phyloP scores from a whole-genome alignment of 2,888 invertebrate species.

The Chrysina gloriosa region DNA sequence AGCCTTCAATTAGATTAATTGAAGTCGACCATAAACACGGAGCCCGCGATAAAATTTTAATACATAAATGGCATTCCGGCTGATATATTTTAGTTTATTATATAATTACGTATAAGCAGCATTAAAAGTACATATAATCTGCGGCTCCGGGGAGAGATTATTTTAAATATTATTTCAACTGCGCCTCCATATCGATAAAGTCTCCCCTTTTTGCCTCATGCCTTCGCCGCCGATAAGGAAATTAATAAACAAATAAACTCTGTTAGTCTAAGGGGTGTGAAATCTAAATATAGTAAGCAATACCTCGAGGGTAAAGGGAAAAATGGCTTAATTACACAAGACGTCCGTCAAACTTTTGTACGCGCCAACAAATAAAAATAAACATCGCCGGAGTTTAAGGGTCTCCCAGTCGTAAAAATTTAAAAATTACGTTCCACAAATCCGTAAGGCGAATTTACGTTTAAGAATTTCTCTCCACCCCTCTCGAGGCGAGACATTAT shows the following conservation, averaged over 20 bases:
- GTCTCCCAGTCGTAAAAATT: conserved; percentile 56
- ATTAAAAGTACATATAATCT: conserved; percentile 2
- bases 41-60: not conserved
- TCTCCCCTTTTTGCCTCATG: not conserved
- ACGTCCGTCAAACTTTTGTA: conserved; percentile 46
- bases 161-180: not conserved
- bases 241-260: conserved; percentile 40
- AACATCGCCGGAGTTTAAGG: conserved; percentile 55
- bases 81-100: no score
- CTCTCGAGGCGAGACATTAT: conserved; percentile 29
- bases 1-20: conserved; percentile 32
- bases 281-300: conserved; percentile 32
- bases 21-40: conserved; percentile 7
- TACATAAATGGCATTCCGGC: not conserved
- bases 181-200: not conserved
- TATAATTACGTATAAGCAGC: not conserved
- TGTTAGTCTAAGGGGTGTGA: conserved; percentile 38
- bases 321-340: conserved; percentile 39
- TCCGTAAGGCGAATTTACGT: conserved; percentile 36
- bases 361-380: conserved; percentile 54
- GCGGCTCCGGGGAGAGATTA: not conserved
- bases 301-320: conserved; percentile 16
- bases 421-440: conserved; percentile 54
- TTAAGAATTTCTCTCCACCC: not conserved
- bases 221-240: conserved; percentile 3